Conservation (phyloP, 2,888 invertebrate genomes). For the Physocephala rufipes region DNA sequence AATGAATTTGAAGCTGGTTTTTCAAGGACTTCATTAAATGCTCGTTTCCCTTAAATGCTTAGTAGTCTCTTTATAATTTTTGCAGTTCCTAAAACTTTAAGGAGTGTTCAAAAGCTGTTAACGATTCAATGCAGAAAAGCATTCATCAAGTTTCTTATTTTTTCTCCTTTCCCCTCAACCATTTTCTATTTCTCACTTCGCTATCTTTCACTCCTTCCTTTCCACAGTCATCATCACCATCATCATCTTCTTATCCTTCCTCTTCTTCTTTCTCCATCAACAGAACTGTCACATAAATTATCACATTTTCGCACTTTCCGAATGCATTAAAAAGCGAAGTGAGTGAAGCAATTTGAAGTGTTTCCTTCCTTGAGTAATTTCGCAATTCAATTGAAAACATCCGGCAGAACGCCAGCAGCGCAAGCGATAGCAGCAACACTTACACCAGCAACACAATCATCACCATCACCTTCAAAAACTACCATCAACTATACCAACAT, state of each 20-base stretch:
- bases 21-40: too few relatives aligned
- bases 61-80: too few relatives aligned
- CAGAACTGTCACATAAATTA: conserved; percentile 26
- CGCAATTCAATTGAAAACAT: conserved; percentile 35
- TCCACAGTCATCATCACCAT: neutral
- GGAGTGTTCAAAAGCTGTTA: too few relatives aligned
- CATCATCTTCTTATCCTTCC: neutral
- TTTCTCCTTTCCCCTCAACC: neutral
- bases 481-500: conserved; percentile 10
- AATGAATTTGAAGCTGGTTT: too few relatives aligned
- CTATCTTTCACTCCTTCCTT: neutral
- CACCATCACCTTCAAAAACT: neutral
- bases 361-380: conserved; percentile 36
- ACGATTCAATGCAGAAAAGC: too few relatives aligned
- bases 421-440: neutral
- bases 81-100: too few relatives aligned
- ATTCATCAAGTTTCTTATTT: too few relatives aligned
- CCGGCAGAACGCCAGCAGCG: conserved; percentile 14
- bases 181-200: neutral
- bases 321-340: conserved; percentile 12
- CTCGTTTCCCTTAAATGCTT: too few relatives aligned
- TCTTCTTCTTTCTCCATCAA: neutral
- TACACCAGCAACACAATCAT: neutral
- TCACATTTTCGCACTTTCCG: conserved; percentile 30
- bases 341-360: conserved; percentile 33